Conservation (phyloP, 2,888 invertebrate species). For the Tanytarsus gracilentus region DNA sequence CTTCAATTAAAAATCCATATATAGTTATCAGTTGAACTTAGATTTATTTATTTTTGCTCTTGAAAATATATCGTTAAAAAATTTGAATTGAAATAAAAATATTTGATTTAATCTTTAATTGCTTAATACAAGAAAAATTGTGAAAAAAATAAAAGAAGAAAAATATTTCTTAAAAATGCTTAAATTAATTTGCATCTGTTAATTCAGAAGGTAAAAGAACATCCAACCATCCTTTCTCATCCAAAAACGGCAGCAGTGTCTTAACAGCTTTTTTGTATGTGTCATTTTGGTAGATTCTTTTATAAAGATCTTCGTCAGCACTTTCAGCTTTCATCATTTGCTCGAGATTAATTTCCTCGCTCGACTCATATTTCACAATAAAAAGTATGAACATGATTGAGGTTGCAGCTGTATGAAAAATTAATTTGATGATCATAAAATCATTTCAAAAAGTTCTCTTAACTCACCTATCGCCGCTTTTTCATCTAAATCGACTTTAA, state of each 20-base stretch:
- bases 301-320: neutral
- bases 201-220: neutral
- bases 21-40: too few relatives aligned
- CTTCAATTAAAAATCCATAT: too few relatives aligned
- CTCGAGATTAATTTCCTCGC: slow-evolving; percentile 1
- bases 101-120: neutral
- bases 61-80: too few relatives aligned
- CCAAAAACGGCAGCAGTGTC: slow-evolving; percentile 11
- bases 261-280: neutral
- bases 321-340: neutral
- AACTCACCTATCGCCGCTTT: neutral
- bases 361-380: neutral
- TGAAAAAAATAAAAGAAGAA: too few relatives aligned
- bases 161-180: too few relatives aligned
- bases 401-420: neutral
- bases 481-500: slow-evolving; percentile 8
- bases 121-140: too few relatives aligned
- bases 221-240: slow-evolving; percentile 22
- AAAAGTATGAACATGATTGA: neutral
- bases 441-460: neutral
- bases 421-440: neutral
- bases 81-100: too few relatives aligned
- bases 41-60: too few relatives aligned
- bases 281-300: slow-evolving; percentile 9
- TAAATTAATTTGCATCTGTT: too few relatives aligned